Base-by-base conservation (phyloP, 2,113 vertebrate genomes). In the Siniperca chuatsi region DNA sequence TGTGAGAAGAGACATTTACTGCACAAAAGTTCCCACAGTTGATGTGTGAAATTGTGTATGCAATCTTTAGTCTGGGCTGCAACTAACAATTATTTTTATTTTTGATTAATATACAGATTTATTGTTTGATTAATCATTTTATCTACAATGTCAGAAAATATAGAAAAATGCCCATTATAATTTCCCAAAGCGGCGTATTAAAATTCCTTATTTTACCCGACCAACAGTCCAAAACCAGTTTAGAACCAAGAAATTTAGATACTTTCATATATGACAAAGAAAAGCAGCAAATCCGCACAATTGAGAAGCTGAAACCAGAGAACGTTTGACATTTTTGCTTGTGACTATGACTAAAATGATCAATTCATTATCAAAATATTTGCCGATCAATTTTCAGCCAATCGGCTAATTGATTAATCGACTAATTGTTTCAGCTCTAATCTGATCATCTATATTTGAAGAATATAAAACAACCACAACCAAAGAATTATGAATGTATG, bases 1-100 rank as follows among this genome's bases (percentile, higher is more conserved):
- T 89, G 87, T 0, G 0, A 61, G 46, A 67, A 67, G 6, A 72
- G 42, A 42, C 52, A 16, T 50, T 73, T 35, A 79, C 33, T 33
- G 0, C 20, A 7, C 12, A 68, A 23, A 76, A 0, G 35, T 40
- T 79, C 61, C 37, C 10, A 57, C 25, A 11, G 8, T 21, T 65
- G 50, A 68, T 50, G 29, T 20, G 40, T 67, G 52, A 20, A 37
- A 35, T 9, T 25, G 12, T 23, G 8, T 20, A 2, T 58, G 50
- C 18, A 23, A 79, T 52, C 1, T 21, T 21, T 44, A 20, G 33
- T 37, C 9, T 6, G 11, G 40, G 20, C 29, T 64, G 74, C 7
- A 64, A 62, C 12, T 44, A 44, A 44, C 18, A 21, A 73, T 29
- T 44, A 20, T 35, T 55, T 37, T 35, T 10, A 50, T 11, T 55